These are phyloP conservation scores for Menidia menidia DNA, from an alignment of 2,797 vertebrate genomes.

Conservation along the genomic window DNA sequence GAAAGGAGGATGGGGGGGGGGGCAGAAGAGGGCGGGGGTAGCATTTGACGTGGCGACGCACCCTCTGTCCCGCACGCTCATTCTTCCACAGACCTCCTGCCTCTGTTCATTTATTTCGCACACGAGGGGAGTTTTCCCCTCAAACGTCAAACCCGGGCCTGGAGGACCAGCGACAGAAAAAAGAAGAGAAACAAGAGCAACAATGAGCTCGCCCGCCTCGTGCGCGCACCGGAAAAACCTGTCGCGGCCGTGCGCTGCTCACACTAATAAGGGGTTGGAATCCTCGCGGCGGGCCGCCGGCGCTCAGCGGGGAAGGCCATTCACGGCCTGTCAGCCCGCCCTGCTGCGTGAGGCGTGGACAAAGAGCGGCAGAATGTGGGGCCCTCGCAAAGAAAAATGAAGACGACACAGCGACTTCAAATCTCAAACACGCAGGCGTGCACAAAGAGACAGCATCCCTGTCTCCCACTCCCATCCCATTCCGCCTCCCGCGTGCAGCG, in stretches of 20 bases:
- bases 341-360: conserved; percentile 62
- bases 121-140: conserved; percentile 22
- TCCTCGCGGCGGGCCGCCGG: conserved; percentile 70
- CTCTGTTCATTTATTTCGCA: conserved; percentile 44
- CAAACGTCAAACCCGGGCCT: conserved; percentile 30
- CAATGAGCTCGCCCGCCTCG: conserved; percentile 26
- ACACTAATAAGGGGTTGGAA: conserved; percentile 83
- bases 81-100: conserved; percentile 50
- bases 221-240: conserved; percentile 36
- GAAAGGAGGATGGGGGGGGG: conserved; percentile 46
- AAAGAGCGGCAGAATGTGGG: conserved; percentile 72
- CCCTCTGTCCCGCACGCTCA: conserved; percentile 39
- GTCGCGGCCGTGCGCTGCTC: conserved; percentile 67
- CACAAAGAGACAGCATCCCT: conserved; percentile 59
- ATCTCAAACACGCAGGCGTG: conserved; percentile 65
- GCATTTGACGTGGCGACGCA: conserved; percentile 51
- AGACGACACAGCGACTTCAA: conserved; percentile 72
- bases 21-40: conserved; percentile 48
- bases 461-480: conserved; percentile 45
- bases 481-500: conserved; percentile 43
- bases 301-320: conserved; percentile 78
- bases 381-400: conserved; percentile 71
- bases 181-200: conserved; percentile 22
- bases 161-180: conserved; percentile 31
- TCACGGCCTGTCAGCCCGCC: conserved; percentile 78